Base-by-base conservation (phyloP, 2,113 vertebrate species). In the Alethe castanea region DNA sequence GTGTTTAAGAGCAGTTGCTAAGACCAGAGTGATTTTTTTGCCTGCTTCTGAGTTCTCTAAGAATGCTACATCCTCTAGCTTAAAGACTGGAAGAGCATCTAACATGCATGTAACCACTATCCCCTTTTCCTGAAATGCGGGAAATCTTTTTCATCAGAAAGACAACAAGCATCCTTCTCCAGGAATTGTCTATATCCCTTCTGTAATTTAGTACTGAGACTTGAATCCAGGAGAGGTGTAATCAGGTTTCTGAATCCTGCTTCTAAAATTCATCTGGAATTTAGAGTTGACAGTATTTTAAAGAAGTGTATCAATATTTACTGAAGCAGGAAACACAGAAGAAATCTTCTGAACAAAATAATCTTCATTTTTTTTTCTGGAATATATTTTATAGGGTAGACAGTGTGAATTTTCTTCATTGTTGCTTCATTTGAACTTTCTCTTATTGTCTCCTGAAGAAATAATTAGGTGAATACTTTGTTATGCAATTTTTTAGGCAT, bases 61-160 rank as follows among this genome's bases (percentile, higher is more conserved):
- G 35, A 29, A 6, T 31, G 12, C 3, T 44, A 57, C 19, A 52
- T 6, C 6, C 13, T 76, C 24, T 60, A 38, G 11, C 29, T n/a
- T 64, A 52, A 64, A 79, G 23, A 8, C 17, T 66, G 44, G 54
- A 73, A 50, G 5, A 33, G 2, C 13, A 14, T 22, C 11, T 50
- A 59, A 36, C 0, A 0, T 19, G 18, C 17, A 8, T 14, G 6
- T 23, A 28, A 54, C 23, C 64, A 7, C 10, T 70, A 54, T 13
- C 14, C 22, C 2, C 3, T 54, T 85, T 56, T 35, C 52, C 69
- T 72, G 42, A 81, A 57, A 71, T 52, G 5, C 28, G 4, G 4
- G 66, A 50, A 38, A 19, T 66, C 6, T 66, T 13, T 64, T 70
- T 44, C 4, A 22, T 48, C 18, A 54, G 40, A 74, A 53, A 70